phyloP scores from a whole-genome alignment of 92 coral and sea anemone genomes.

The Pocillopora meandrina region DNA sequence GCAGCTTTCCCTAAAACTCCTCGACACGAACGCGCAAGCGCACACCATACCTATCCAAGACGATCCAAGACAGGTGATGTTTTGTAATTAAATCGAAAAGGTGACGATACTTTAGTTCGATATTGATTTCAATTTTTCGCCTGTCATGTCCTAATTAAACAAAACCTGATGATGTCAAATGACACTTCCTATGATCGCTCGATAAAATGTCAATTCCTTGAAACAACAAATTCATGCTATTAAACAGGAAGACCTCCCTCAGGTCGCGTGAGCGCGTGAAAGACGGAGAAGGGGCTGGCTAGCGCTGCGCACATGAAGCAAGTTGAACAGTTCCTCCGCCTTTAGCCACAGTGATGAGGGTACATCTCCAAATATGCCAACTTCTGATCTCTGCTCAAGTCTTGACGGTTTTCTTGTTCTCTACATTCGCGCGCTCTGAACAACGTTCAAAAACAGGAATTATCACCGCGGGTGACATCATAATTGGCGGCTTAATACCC shows the following conservation, averaged over 20 bases:
- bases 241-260: not conserved
- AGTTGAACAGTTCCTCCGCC: not conserved
- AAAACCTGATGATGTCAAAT: slow-evolving; percentile 20
- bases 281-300: not conserved
- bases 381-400: not conserved
- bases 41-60: not conserved
- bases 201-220: slow-evolving; percentile 18
- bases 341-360: not conserved
- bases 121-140: slow-evolving; percentile 1
- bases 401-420: not conserved
- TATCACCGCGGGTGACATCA: slow-evolving; percentile 47
- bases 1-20: too few relatives aligned
- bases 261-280: not conserved
- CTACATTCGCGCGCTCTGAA: not conserved
- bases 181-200: slow-evolving; percentile 38
- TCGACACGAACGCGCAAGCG: not conserved
- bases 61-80: slow-evolving; percentile 20
- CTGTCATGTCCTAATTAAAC: slow-evolving; percentile 2
- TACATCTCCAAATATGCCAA: not conserved
- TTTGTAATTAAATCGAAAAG: slow-evolving; percentile 15
- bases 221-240: not conserved
- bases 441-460: slow-evolving; percentile 17
- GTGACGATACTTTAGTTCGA: not conserved
- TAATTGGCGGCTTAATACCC: slow-evolving; percentile 69
- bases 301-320: not conserved